These are phyloP conservation scores for Agrochola lota DNA, from an alignment of 2,888 invertebrate genomes.

Conservation along the genomic window DNA sequence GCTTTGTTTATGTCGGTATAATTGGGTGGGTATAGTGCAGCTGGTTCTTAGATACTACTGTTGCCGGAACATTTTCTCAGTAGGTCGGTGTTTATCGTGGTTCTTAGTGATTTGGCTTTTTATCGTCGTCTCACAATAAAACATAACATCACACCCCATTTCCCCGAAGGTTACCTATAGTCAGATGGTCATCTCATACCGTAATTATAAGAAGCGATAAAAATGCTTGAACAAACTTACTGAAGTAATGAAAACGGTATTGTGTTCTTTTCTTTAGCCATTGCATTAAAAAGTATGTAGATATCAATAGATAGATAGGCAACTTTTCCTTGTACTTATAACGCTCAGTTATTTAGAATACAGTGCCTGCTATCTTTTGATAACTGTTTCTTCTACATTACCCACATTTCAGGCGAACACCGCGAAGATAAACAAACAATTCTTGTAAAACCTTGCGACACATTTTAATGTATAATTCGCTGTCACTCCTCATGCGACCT, in stretches of 20 bases:
- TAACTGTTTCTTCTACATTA: too few species aligned
- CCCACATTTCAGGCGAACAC: background rate
- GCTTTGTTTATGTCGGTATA: constrained; percentile 52
- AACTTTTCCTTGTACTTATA: background rate
- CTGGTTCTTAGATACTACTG: background rate
- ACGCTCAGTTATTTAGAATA: background rate
- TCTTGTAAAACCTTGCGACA: background rate
- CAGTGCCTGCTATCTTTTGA: background rate
- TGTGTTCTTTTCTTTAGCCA: background rate
- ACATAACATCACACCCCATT: background rate
- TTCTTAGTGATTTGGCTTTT: background rate
- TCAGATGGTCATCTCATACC: background rate
- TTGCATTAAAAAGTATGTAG: background rate
- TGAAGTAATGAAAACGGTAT: background rate
- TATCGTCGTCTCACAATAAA: background rate
- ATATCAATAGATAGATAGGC: background rate
- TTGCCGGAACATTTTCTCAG: background rate
- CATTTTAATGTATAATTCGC: constrained; percentile 40
- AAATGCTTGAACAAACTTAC: background rate
- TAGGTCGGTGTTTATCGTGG: background rate
- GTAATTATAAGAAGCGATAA: background rate
- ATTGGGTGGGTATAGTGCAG: constrained; percentile 32
- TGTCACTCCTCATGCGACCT: constrained; percentile 37
- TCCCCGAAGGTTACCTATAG: background rate
- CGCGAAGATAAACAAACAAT: constrained; percentile 23